Percentiles rank a stretch among this genome's conserved stretches.
Conservation (phyloP, 1,140 invertebrate genomes). For the Drosophila grimshawi region DNA sequence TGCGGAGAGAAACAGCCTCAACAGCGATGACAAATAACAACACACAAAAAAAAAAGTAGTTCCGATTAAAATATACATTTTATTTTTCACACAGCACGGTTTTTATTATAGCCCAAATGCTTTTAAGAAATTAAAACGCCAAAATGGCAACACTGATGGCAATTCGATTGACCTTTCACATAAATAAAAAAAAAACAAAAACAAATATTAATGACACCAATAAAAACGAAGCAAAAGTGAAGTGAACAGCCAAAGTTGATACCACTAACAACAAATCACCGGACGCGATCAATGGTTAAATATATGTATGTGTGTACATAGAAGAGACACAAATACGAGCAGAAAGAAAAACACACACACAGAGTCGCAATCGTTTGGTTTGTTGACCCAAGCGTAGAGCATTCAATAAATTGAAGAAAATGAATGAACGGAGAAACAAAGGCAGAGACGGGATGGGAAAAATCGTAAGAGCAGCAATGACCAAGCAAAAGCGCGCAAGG, state of each 20-base stretch:
- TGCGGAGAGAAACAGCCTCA: neutral
- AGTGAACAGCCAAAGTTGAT: slow-evolving; percentile 28
- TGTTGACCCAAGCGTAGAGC: slow-evolving; percentile 66
- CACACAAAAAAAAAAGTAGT: neutral
- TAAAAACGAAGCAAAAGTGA: slow-evolving; percentile 61
- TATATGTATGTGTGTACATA: neutral
- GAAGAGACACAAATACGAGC: slow-evolving; percentile 31
- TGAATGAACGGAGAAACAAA: slow-evolving; percentile 54
- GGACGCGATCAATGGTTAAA: slow-evolving; percentile 73
- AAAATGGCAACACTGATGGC: slow-evolving; percentile 2
- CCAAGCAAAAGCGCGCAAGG: slow-evolving; percentile 43
- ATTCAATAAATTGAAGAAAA: slow-evolving; percentile 62
- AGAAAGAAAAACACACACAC: slow-evolving; percentile 13
- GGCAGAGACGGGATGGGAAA: slow-evolving; percentile 20
- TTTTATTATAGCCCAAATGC: no score
- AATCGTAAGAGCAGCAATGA: slow-evolving; percentile 39
- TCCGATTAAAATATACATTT: neutral
- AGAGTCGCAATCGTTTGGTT: slow-evolving; percentile 59
- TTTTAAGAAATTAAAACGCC: neutral
- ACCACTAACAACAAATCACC: slow-evolving; percentile 47
- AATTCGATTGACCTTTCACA: slow-evolving; percentile 72
- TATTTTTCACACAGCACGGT: no score
- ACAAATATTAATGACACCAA: slow-evolving; percentile 67
- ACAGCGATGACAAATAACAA: neutral
- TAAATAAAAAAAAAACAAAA: slow-evolving; percentile 41